Base-by-base conservation (phyloP, 2,888 invertebrate species). In the Sericinus montela region DNA sequence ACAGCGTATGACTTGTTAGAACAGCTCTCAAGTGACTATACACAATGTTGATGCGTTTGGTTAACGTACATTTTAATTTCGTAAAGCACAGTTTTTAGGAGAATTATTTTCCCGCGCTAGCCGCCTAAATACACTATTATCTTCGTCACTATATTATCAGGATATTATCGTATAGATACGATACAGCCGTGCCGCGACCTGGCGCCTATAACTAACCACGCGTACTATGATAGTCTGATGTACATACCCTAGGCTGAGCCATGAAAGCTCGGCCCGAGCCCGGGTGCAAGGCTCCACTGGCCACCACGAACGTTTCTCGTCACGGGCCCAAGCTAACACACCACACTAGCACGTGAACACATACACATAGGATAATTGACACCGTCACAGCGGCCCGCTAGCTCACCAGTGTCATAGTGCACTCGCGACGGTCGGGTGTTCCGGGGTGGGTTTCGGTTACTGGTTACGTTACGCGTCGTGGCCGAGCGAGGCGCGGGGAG, bases 241-340 rank as follows among this genome's bases (percentile, higher is more conserved):
- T 85, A 92, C 94, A 90, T 93, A 94, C 95, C 94, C 94, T 93
- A 92, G 94, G 94, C 93, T 94, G 94, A 92, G 95, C 94, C 95
- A 95, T 95, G 92, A 92, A 93, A 91, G 92, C 92, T 91, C 93
- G 93, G 91, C 92, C 93, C 91, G 92, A 92, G 89, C 82, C 87
- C 80, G 88, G 86, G 86, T 85, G 86, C 80, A 86, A 75, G 76
- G 88, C 84, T 82, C 87, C 88, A 81, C 88, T 88, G 85, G 88
- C 89, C 86, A 88, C 88, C 82, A 84, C 87, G 87, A 84, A 86
- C 73, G 84, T 73, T 87, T 83, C 80, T 74, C 63, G 74, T 82
- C 83, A 82, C 85, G 82, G 84, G 80, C 81, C 76, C 78, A 74
- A 80, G 63, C 79, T 80, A 84, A 83, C 84, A 85, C 86, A 80